A percentile compares a stretch with the other conserved stretches of the same genome.
These are phyloP conservation scores for Himalopsyche phryganea DNA, from an alignment of 1,140 invertebrate genomes.

Conservation along the genomic window DNA sequence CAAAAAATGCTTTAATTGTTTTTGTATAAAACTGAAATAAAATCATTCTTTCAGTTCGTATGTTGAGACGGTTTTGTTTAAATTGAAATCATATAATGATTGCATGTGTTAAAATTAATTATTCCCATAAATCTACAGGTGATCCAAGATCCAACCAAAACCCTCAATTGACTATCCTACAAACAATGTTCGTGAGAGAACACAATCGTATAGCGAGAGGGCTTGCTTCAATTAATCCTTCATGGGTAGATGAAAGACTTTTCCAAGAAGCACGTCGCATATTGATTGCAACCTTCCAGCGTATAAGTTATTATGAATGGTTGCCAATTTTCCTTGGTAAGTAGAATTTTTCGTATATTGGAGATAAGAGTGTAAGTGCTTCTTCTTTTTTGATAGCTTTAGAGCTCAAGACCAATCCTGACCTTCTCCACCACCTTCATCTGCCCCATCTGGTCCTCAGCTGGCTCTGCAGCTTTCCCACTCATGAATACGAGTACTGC, in stretches of 20 bases:
- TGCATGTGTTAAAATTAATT: too few species aligned
- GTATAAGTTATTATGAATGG: slow-evolving; percentile 60
- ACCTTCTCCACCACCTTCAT: not conserved
- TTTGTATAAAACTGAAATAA: too few species aligned
- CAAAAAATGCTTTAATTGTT: too few species aligned
- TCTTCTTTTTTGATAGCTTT: slow-evolving; percentile 33
- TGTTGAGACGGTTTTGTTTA: too few species aligned
- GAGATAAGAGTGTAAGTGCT: too few species aligned
- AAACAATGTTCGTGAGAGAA: slow-evolving; percentile 47
- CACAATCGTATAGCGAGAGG: slow-evolving; percentile 69
- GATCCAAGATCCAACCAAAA: slow-evolving; percentile 71
- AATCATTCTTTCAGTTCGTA: too few species aligned
- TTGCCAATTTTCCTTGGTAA: slow-evolving; percentile 53
- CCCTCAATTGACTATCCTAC: slow-evolving; percentile 65
- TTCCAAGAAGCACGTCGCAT: slow-evolving; percentile 64
- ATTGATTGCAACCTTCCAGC: slow-evolving; percentile 53
- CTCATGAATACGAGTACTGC: too few species aligned
- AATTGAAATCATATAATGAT: too few species aligned
- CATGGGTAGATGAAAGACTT: slow-evolving; percentile 58
- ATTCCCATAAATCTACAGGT: too few species aligned
- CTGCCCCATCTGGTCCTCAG: too few species aligned
- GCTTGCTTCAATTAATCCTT: slow-evolving; percentile 55
- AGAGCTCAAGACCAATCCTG: not conserved
- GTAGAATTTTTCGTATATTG: not conserved
- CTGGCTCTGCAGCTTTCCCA: too few species aligned